A percentile compares a stretch with the other conserved stretches of the same genome.
These are phyloP conservation scores for Chelon auratus DNA, from an alignment of 2,797 vertebrate species.

Conservation along the genomic window DNA sequence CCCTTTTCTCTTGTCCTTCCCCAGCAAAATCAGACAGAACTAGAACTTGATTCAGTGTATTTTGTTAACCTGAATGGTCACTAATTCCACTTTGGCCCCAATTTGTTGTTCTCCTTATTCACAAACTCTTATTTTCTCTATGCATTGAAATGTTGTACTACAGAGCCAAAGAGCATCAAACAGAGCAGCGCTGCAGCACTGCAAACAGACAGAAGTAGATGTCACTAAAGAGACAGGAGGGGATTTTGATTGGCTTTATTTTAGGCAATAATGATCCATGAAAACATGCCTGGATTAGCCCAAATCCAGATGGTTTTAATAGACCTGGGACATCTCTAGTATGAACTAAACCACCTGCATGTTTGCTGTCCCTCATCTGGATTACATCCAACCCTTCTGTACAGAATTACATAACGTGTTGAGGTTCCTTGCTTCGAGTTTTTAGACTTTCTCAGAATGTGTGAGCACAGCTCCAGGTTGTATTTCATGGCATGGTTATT, in stretches of 20 bases:
- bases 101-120: not conserved
- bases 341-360: constrained; percentile 1
- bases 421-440: not conserved
- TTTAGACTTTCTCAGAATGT: constrained; percentile 2
- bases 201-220: too few relatives aligned
- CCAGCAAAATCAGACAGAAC: not conserved
- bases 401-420: not conserved
- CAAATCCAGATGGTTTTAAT: not conserved
- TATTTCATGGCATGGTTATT: not conserved
- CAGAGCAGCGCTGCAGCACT: not conserved
- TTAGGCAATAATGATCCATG: constrained; percentile 3
- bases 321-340: not conserved
- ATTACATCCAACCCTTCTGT: not conserved
- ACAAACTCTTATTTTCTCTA: not conserved
- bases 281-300: constrained; percentile 1
- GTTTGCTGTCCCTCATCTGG: not conserved
- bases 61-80: not conserved
- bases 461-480: not conserved
- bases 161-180: not conserved
- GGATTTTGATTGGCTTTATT: not conserved
- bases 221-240: not conserved
- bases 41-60: not conserved
- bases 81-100: not conserved
- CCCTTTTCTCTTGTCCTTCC: too few relatives aligned
- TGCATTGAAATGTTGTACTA: not conserved